These are phyloP conservation scores for Cataglyphis hispanica DNA, from an alignment of 1,140 invertebrate species.

Conservation along the genomic window DNA sequence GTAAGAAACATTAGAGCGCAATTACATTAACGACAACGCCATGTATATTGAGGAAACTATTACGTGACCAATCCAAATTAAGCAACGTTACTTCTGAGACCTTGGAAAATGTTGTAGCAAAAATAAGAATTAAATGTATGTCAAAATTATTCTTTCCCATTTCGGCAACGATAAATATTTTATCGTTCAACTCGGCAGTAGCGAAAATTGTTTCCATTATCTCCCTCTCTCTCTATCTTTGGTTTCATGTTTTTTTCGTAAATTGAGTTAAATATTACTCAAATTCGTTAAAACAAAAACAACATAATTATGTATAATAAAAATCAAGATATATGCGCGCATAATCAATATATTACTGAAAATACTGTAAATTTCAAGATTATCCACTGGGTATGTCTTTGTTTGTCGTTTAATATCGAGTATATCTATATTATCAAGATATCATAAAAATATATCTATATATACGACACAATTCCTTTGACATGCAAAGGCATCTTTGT, in stretches of 20 bases:
- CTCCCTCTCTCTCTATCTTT: background rate
- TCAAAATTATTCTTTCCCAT: slow-evolving; percentile 16
- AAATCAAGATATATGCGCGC: background rate
- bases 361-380: background rate
- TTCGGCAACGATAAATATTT: slow-evolving; percentile 33
- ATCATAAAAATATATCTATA: background rate
- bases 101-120: background rate
- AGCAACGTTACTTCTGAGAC: background rate
- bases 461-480: background rate
- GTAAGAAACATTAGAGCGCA: slow-evolving; percentile 10
- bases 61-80: slow-evolving; percentile 32
- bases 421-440: slow-evolving; percentile 2
- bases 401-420: background rate
- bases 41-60: background rate
- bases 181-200: slow-evolving; percentile 14
- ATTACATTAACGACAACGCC: slow-evolving; percentile 17
- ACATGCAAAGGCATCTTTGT: slow-evolving; percentile 2
- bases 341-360: background rate
- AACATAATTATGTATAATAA: too few species aligned
- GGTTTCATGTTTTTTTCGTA: slow-evolving; percentile 6
- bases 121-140: slow-evolving; percentile 26
- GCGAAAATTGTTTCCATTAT: background rate
- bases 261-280: background rate
- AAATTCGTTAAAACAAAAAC: background rate
- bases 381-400: background rate